Percentiles rank a stretch among this genome's conserved stretches.
phyloP scores from a whole-genome alignment of 1,140 invertebrate species.

The Parasteatoda tepidariorum region DNA sequence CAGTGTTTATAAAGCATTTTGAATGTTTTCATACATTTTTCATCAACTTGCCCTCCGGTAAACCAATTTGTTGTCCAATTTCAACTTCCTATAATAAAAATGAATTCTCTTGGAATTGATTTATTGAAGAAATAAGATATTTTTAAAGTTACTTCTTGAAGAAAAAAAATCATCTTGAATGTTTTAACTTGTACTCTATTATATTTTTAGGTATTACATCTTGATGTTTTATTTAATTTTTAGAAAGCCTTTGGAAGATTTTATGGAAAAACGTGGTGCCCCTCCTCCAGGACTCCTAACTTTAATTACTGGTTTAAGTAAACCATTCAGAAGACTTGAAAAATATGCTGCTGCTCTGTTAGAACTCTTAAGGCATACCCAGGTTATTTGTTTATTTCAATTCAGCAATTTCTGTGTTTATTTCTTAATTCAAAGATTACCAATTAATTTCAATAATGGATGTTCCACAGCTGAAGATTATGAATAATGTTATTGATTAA shows the following conservation, averaged over 20 bases:
- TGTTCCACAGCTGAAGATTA: no score
- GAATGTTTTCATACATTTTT: no score
- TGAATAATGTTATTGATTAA: constrained; percentile 36
- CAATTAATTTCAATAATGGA: no score
- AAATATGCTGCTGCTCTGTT: constrained; percentile 89
- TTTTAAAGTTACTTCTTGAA: neutral
- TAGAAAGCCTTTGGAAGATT: constrained; percentile 81
- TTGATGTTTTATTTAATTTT: no score
- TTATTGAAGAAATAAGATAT: neutral
- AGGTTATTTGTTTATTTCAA: constrained; percentile 70
- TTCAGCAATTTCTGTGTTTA: no score
- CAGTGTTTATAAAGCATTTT: no score
- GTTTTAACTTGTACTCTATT: neutral
- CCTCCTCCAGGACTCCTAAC: constrained; percentile 84
- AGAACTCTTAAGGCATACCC: constrained; percentile 93
- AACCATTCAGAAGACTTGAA: constrained; percentile 93
- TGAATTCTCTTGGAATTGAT: no score
- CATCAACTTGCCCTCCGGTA: no score
- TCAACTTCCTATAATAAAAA: no score
- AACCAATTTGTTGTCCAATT: no score
- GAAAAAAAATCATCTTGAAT: neutral
- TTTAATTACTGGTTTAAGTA: constrained; percentile 90
- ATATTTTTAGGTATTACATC: no score
- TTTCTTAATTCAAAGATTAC: no score
- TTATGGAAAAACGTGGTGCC: constrained; percentile 83